Percentiles rank a stretch among this genome's conserved stretches.
phyloP scores from a whole-genome alignment of 2,113 vertebrate genomes.

The Oncorhynchus kisutch region DNA sequence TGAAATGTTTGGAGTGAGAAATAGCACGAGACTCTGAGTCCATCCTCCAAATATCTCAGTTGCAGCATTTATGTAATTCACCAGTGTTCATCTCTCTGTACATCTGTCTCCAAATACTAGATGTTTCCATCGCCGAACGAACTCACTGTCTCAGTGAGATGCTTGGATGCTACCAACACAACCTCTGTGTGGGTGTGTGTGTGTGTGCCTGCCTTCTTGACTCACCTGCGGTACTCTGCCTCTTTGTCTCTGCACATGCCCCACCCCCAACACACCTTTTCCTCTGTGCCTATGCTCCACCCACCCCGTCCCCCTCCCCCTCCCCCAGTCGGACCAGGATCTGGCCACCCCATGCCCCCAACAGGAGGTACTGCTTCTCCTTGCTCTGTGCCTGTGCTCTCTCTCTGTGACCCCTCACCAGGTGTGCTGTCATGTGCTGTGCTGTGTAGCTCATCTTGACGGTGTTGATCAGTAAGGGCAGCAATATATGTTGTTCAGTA shows the following conservation, averaged over 20 bases:
- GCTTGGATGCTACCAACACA: neutral
- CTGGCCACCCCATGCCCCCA: conserved; percentile 85
- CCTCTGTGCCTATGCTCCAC: conserved; percentile 6
- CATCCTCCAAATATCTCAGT: neutral
- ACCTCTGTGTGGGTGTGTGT: neutral
- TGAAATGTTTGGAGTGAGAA: neutral
- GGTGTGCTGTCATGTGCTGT: conserved; percentile 28
- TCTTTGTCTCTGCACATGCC: conserved; percentile 73
- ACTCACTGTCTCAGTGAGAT: conserved; percentile 30
- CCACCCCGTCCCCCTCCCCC: neutral
- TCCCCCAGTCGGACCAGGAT: neutral
- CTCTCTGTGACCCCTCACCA: conserved; percentile 40
- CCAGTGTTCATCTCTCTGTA: too few species aligned
- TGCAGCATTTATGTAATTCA: neutral
- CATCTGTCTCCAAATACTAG: neutral
- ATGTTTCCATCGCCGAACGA: neutral
- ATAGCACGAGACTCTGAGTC: neutral
- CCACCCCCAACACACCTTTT: conserved; percentile 25
- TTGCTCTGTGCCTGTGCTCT: conserved; percentile 46
- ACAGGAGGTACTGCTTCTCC: conserved; percentile 90
- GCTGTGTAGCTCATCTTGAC: conserved; percentile 20
- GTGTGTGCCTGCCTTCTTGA: conserved; percentile 60
- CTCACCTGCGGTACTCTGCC: conserved; percentile 67
- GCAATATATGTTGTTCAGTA: neutral
- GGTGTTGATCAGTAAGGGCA: neutral